phyloP scores from a whole-genome alignment of 2,797 vertebrate species.

The Heteromormyrus szaboi region DNA sequence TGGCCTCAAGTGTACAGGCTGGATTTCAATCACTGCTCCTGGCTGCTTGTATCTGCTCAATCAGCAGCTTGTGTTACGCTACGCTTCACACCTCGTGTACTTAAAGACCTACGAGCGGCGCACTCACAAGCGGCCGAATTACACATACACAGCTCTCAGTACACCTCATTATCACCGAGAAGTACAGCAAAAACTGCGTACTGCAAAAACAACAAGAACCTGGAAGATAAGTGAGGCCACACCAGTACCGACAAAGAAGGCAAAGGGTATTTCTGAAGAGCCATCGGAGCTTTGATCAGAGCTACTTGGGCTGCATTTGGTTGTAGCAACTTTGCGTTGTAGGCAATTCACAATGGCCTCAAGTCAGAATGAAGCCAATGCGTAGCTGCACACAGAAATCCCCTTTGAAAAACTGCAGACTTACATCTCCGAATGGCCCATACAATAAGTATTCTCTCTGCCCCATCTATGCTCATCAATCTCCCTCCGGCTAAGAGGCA shows the following conservation, averaged over 20 bases:
- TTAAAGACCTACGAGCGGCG: not conserved
- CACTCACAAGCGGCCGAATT: not conserved
- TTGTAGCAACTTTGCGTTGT: not conserved
- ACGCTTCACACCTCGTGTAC: not conserved
- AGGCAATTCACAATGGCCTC: not conserved
- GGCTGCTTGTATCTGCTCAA: not conserved
- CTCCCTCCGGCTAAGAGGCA: not conserved
- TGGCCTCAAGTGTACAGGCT: not conserved
- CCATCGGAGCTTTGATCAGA: not conserved
- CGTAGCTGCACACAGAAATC: not conserved
- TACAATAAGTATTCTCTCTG: not conserved
- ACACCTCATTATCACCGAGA: not conserved
- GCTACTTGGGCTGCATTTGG: not conserved
- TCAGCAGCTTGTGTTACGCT: not conserved
- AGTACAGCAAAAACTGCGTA: not conserved
- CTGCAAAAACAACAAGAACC: not conserved
- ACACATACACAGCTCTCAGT: not conserved
- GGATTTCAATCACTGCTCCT: not conserved
- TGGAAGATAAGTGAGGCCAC: not conserved
- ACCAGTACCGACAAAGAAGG: not conserved
- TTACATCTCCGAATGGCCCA: not conserved
- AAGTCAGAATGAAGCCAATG: not conserved
- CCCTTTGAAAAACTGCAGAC: slow-evolving; percentile 8
- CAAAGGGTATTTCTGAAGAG: not conserved
- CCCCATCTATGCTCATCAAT: not conserved